A percentile compares a stretch with the other conserved stretches of the same genome.
phyloP scores from a whole-genome alignment of 2,113 vertebrate genomes.

The Bos javanicus region DNA sequence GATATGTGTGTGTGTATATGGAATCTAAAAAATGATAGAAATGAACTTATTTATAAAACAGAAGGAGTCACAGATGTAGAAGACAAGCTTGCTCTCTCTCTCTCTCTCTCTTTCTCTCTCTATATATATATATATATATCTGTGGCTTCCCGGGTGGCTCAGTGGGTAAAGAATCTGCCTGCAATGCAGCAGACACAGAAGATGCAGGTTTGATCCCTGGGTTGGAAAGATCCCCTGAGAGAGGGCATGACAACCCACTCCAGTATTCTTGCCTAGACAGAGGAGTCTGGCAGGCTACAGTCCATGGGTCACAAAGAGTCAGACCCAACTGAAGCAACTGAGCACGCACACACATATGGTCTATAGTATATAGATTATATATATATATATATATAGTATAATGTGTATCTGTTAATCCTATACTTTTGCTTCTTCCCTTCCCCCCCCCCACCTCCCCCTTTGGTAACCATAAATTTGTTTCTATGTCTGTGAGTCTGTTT shows the following conservation, averaged over 20 bases:
- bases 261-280: not conserved
- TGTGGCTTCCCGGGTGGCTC: not conserved
- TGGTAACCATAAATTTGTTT: not conserved
- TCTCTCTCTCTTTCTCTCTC: not conserved
- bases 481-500: not conserved
- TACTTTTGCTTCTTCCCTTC: not conserved
- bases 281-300: not conserved
- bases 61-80: not conserved
- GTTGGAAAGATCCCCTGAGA: not conserved
- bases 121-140: not conserved
- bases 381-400: not conserved
- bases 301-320: not conserved
- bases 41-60: not conserved
- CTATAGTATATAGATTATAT: not conserved
- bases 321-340: not conserved
- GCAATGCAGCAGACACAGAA: not conserved
- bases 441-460: not conserved
- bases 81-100: not conserved
- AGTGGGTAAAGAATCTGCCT: not conserved
- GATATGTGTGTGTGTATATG: not conserved
- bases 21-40: not conserved
- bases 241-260: not conserved
- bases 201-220: not conserved
- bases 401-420: not conserved
- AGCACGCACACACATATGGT: accelerated